These are phyloP conservation scores for Sepiola atlantica DNA, from an alignment of 2,888 invertebrate species.

Conservation along the genomic window DNA sequence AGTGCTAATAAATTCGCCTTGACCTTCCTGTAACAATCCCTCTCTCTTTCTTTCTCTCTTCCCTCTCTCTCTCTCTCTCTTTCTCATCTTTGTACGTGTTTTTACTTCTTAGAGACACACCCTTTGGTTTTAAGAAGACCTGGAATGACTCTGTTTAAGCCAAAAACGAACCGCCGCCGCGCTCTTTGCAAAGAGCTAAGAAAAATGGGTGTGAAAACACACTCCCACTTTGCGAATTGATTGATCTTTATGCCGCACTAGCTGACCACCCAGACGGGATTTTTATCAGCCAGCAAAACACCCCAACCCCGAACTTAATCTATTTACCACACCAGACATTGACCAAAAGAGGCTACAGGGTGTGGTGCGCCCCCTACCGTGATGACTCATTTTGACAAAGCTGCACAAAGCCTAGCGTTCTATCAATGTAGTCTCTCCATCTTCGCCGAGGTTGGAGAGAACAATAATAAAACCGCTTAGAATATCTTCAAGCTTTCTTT, in stretches of 20 bases:
- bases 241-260: neutral
- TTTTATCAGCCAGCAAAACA: constrained; percentile 1
- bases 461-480: neutral
- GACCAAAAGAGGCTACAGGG: constrained; percentile 32
- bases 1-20: neutral
- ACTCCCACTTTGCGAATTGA: constrained; percentile 20
- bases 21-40: neutral
- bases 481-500: neutral
- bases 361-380: constrained; percentile 12
- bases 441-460: neutral
- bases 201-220: constrained; percentile 32
- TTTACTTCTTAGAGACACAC: neutral
- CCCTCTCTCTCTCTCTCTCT: neutral
- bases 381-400: constrained; percentile 11
- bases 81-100: neutral
- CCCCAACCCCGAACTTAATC: neutral
- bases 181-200: constrained; percentile 13
- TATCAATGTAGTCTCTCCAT: neutral
- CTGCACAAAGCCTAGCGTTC: neutral
- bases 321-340: constrained; percentile 21
- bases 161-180: neutral
- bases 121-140: constrained; percentile 21
- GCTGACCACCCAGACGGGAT: constrained; percentile 32
- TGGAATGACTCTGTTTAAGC: neutral
- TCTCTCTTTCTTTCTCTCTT: too few species aligned